Conservation (phyloP, 2,113 vertebrate species). For the Pholis gunnellus region DNA sequence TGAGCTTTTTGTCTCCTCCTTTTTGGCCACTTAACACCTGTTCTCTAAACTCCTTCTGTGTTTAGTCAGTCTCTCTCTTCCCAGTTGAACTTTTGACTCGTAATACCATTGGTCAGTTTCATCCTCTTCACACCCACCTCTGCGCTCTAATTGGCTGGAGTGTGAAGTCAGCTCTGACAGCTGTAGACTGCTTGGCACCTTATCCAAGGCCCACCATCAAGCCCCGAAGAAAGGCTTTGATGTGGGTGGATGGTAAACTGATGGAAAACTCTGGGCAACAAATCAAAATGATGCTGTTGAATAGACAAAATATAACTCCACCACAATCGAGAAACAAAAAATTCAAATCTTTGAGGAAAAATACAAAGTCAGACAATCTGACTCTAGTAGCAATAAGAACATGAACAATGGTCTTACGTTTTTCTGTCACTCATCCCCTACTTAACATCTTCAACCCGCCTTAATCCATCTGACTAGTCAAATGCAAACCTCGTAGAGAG, state of each 20-base stretch:
- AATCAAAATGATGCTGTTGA: background rate
- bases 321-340: background rate
- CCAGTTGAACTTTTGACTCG: constrained; percentile 34
- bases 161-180: constrained; percentile 3
- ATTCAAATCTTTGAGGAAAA: background rate
- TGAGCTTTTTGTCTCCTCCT: background rate
- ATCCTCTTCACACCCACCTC: background rate
- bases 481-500: background rate
- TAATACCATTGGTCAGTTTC: constrained; percentile 28
- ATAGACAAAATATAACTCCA: background rate
- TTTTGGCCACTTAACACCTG: background rate
- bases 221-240: background rate
- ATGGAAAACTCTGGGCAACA: background rate
- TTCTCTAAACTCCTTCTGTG: background rate
- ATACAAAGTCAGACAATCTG: background rate
- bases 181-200: constrained; percentile 37
- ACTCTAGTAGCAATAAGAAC: background rate
- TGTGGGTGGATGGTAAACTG: background rate
- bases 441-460: background rate
- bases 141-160: constrained; percentile 49
- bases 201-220: background rate
- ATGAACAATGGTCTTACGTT: background rate
- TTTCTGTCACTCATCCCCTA: background rate
- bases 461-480: background rate
- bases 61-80: background rate